Conservation (phyloP, 2,888 invertebrate genomes). For the Diarsia brunnea region DNA sequence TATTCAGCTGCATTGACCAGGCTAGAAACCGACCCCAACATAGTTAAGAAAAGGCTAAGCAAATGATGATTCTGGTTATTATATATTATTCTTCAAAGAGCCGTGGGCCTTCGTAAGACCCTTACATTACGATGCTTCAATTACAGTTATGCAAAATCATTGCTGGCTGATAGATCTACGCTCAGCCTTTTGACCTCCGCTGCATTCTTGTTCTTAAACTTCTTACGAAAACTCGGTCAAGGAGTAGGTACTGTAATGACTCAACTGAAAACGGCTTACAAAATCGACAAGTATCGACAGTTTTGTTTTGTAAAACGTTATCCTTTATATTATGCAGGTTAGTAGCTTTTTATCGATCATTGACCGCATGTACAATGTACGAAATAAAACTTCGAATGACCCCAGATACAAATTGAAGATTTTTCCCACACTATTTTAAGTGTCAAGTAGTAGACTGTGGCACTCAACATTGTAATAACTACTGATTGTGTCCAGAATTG, state of each 20-base stretch:
- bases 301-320: slow-evolving; percentile 1
- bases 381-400: background rate
- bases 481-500: background rate
- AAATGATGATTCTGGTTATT: background rate
- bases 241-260: slow-evolving; percentile 58
- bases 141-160: slow-evolving; percentile 34
- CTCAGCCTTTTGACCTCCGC: slow-evolving; percentile 49
- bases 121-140: slow-evolving; percentile 34
- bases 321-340: background rate
- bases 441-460: too few species aligned
- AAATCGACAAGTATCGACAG: slow-evolving; percentile 23
- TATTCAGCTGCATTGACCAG: too few species aligned
- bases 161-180: slow-evolving; percentile 22
- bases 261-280: slow-evolving; percentile 51
- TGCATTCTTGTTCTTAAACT: slow-evolving; percentile 50
- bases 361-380: background rate
- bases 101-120: background rate
- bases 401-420: background rate
- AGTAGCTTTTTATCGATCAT: background rate
- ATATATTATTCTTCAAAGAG: background rate
- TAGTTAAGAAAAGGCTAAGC: too few species aligned
- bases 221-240: slow-evolving; percentile 53
- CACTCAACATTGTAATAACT: background rate
- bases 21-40: too few species aligned
- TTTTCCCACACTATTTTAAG: background rate